Percentiles rank a stretch among this genome's conserved stretches.
These are phyloP conservation scores for Rhimphoctona megacephalus DNA, from an alignment of 2,888 invertebrate genomes.

Conservation along the genomic window DNA sequence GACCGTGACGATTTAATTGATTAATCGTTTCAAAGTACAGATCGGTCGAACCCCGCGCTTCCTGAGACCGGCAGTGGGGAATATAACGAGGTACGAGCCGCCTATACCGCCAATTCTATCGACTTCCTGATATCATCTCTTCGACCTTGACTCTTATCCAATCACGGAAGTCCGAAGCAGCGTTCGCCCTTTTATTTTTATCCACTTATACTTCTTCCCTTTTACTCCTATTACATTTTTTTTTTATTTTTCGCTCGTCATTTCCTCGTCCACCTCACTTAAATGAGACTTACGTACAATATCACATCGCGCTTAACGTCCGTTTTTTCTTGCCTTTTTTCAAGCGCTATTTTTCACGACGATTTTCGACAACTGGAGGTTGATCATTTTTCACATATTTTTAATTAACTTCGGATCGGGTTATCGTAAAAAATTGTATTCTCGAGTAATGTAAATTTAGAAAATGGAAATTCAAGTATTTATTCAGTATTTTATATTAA, in stretches of 20 bases:
- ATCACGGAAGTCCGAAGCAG: conserved; percentile 70
- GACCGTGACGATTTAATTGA: conserved; percentile 78
- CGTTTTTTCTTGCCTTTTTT: background rate
- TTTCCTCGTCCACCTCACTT: conserved; percentile 7
- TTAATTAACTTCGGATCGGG: too few species aligned
- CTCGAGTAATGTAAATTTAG: too few species aligned
- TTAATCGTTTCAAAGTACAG: conserved; percentile 75
- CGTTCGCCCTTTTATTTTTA: conserved; percentile 51
- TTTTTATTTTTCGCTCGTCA: conserved; percentile 5
- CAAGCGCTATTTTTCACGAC: background rate
- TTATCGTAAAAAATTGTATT: too few species aligned
- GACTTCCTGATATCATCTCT: conserved; percentile 64
- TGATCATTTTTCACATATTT: background rate
- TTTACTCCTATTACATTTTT: conserved; percentile 11
- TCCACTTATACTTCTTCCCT: background rate
- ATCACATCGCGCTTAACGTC: conserved; percentile 61
- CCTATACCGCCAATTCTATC: conserved; percentile 44
- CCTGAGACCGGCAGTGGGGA: background rate
- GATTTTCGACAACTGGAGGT: background rate
- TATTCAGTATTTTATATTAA: too few species aligned
- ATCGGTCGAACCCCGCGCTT: conserved; percentile 51
- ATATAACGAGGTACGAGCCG: conserved; percentile 42
- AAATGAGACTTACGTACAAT: conserved; percentile 54
- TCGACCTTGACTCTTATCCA: conserved; percentile 75
- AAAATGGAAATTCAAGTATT: too few species aligned